Base-by-base conservation (phyloP, 2,113 vertebrate species). In the Nematolebias whitei region DNA sequence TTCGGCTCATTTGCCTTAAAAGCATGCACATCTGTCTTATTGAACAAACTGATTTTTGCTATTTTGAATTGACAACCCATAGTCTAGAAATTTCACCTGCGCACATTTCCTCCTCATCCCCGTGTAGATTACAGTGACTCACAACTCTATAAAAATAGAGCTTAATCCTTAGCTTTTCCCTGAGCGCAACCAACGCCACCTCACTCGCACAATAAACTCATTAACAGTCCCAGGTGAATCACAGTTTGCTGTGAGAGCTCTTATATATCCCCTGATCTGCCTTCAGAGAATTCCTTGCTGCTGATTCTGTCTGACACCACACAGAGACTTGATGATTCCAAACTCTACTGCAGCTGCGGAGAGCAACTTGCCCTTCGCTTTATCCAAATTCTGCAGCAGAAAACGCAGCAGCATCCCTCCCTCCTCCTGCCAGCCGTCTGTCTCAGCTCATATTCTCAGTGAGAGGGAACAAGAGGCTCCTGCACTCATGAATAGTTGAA, bases 361-460 rank as follows among this genome's bases (percentile, higher is more conserved):
- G 52, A 63, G 29, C 24, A 76, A 79, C 72, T 70, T 79, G 75
- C 72, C 81, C 83, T 89, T 87, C 81, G 63, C 64, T 77, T 75
- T 68, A 63, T 68, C 59, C 56, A 77, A 79, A 79, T 67, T 80
- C 81, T 83, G 81, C 74, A 68, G 81, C 52, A 51, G 72, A 68
- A 74, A 74, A 43, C 82, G n/a, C 84, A 85, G 87, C 82, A 76
- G 79, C 35, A 3, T 48, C 62, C 56, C 65, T 68, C 68, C 79
- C 77, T 68, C 81, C 79, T 75, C 72, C 81, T 63, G 77, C 70
- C 79, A 63, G 52, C 87, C 83, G 77, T 79, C 79, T 86, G 81
- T 84, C 78, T 85, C 51, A 48, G 73, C 66, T 81, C 63, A 55
- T 38, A 22, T 55, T 41, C 56, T 68, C 71, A 32, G 60, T 51